These are phyloP conservation scores for Camponotus vicinus DNA, from an alignment of 1,140 invertebrate species.

Conservation along the genomic window DNA sequence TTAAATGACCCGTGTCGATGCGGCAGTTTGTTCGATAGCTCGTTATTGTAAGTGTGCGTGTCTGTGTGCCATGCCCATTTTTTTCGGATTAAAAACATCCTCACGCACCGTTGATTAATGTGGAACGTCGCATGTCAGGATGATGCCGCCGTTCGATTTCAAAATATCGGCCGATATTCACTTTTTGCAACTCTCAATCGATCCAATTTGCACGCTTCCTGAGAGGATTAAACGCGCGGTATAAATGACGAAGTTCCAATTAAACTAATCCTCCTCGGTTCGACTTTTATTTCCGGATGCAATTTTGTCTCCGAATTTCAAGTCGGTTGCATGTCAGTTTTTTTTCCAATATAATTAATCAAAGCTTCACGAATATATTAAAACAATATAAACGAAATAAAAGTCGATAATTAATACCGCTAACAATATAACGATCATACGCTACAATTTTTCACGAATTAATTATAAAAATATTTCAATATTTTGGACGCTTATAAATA, in stretches of 20 bases:
- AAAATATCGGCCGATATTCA: constrained; percentile 8
- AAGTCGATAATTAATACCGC: neutral
- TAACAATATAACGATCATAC: neutral
- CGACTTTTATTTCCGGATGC: neutral
- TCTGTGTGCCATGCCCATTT: neutral
- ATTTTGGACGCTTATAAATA: neutral
- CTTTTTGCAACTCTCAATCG: constrained; percentile 20
- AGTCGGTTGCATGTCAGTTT: neutral
- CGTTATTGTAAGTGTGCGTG: neutral
- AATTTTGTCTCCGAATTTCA: constrained; percentile 15
- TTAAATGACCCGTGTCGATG: constrained; percentile 18
- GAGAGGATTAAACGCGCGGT: neutral
- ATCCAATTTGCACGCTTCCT: constrained; percentile 6
- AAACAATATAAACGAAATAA: neutral
- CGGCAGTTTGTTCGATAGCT: neutral
- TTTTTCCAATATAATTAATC: neutral
- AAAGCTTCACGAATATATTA: neutral
- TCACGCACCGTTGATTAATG: constrained; percentile 43
- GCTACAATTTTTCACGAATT: neutral
- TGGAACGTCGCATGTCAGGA: constrained; percentile 3
- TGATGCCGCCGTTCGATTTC: neutral
- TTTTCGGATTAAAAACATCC: constrained; percentile 42
- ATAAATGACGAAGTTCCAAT: constrained; percentile 18
- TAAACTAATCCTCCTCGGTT: constrained; percentile 21
- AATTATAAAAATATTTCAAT: constrained; percentile 4